Base-by-base conservation (phyloP, 2,888 invertebrate species). In the Sycophila texana region DNA sequence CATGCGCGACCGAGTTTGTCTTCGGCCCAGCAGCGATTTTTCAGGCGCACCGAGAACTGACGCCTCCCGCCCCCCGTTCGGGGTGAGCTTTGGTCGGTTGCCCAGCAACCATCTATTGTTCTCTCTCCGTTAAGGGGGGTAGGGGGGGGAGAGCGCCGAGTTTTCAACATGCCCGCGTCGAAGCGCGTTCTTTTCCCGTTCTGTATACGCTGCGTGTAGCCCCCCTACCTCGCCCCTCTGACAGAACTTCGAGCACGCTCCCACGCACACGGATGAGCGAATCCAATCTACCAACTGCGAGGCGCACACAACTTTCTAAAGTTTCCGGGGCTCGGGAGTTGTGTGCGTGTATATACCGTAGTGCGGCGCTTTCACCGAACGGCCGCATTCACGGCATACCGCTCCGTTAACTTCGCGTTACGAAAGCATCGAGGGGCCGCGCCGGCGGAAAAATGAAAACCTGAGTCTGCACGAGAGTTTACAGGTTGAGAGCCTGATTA, bases 201-300 rank as follows among this genome's bases (percentile, higher is more conserved):
- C 53, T 53, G 14, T 53, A 4, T 14, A 13, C 51, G 14, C 53
- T 26, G 26, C 26, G 26, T 26, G 3, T 26, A 53, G n/a, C 53
- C n/a, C 14, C 53, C 16, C 53, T 5, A 2, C 14, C 0, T 53
- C 16, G 1, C 16, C 4, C 16, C 16, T 14, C 14, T 16, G 53
- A 39, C 10, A 16, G 18, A 61, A 22, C 30, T 26, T 16, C 18
- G 13, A 22, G 18, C 61, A 4, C 4, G 10, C 3, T 14, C 5
- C n/a, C n/a, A n/a, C 51, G 22, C 26, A 66, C 55, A n/a, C 49
- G 3, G 14, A 16, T 14, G 22, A 3, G 26, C 49, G 14, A 73
- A 14, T 16, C 47, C 67, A 70, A 81, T 77, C 77, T 81, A 71
- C 80, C 80, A 77, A 49, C 73, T 80, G 77, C 70, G 39, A 76